A percentile compares a stretch with the other conserved stretches of the same genome.
Evolutionary conservation across 2,113 vertebrate species (phyloP).

Genomic region (Oostethus manadensis): DNA sequence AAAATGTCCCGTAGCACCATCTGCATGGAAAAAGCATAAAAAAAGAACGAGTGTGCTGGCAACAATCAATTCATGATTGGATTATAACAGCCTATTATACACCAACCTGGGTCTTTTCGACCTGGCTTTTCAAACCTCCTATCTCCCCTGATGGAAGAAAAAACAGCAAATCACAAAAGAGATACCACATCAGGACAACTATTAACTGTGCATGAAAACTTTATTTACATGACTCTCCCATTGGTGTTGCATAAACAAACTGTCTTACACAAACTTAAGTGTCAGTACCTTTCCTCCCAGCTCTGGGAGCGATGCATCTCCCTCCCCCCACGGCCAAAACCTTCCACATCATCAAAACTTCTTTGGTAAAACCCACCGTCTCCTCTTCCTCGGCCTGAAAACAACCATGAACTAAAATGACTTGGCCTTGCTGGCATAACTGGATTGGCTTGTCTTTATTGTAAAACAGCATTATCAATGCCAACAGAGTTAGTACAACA

Average conservation of each 20-base stretch:
- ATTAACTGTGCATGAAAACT: neutral
- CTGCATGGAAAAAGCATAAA: slow-evolving; percentile 29
- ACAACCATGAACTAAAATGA: slow-evolving; percentile 9
- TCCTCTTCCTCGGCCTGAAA: slow-evolving; percentile 90
- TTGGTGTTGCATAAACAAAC: neutral
- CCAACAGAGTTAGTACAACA: slow-evolving; percentile 16
- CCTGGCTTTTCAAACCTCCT: slow-evolving; percentile 98
- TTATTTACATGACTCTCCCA: neutral
- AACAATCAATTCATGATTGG: neutral
- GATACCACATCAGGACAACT: neutral
- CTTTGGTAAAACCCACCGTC: slow-evolving; percentile 99
- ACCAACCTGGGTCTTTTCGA: slow-evolving; percentile 97
- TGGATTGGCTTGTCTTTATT: neutral
- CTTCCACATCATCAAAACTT: slow-evolving; percentile 99
- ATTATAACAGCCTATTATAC: slow-evolving; percentile 16
- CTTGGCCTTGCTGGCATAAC: neutral
- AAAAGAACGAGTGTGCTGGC: slow-evolving; percentile 18
- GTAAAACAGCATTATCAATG: neutral
- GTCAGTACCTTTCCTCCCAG: slow-evolving; percentile 94
- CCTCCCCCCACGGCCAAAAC: slow-evolving; percentile 89
- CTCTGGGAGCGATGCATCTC: slow-evolving; percentile 99
- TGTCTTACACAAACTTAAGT: neutral
- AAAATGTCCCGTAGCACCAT: slow-evolving; percentile 71
- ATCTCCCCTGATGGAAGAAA: slow-evolving; percentile 80
- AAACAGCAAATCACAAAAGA: neutral